A percentile compares a stretch with the other conserved stretches of the same genome.
Evolutionary conservation across 2,888 invertebrate species (phyloP).

Genomic region (Heliconius sara): DNA sequence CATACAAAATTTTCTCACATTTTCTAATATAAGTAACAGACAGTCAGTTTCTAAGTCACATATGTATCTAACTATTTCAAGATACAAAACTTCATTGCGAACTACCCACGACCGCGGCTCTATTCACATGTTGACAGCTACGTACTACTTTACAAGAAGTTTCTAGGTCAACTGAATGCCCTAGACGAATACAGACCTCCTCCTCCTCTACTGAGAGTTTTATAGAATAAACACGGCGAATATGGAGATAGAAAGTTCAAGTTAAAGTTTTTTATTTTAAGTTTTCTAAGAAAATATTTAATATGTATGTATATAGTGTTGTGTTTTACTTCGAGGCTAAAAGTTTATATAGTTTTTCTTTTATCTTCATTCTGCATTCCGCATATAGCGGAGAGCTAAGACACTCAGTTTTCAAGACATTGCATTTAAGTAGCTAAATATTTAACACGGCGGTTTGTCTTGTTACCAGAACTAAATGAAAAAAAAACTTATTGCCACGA

Average conservation of each 20-base stretch:
- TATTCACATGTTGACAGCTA: conserved; percentile 17
- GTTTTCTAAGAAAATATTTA: conserved; percentile 1
- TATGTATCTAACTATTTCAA: neutral
- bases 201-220: conserved; percentile 8
- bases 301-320: neutral
- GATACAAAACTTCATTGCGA: conserved; percentile 7
- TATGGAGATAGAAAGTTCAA: neutral
- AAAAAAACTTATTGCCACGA: too few species aligned
- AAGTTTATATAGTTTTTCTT: neutral
- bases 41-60: neutral
- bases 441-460: too few species aligned
- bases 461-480: too few species aligned
- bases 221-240: conserved; percentile 4
- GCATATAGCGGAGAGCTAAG: too few species aligned
- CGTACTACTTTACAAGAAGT: conserved; percentile 14
- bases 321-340: neutral
- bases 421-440: too few species aligned
- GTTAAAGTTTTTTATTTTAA: neutral
- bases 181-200: conserved; percentile 16
- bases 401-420: too few species aligned
- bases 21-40: neutral
- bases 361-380: too few species aligned
- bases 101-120: conserved; percentile 1
- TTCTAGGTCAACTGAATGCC: conserved; percentile 29
- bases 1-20: too few species aligned